These are phyloP conservation scores for Xylocampa areola DNA, from an alignment of 2,888 invertebrate genomes.

Conservation along the genomic window DNA sequence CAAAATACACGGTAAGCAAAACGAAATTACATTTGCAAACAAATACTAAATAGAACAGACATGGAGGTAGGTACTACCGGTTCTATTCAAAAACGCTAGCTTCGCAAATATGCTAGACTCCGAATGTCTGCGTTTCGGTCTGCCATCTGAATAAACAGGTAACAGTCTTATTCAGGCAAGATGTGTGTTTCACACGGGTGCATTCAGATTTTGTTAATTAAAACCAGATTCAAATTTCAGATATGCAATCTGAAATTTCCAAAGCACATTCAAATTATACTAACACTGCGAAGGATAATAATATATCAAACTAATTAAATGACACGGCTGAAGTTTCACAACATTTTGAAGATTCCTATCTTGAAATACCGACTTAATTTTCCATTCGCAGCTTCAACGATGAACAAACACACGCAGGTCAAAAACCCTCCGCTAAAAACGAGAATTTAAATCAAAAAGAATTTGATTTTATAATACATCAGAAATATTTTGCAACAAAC, in stretches of 20 bases:
- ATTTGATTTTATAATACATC: constrained; percentile 41
- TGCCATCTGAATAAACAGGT: constrained; percentile 59
- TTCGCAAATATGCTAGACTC: constrained; percentile 55
- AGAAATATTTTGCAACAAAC: constrained; percentile 33
- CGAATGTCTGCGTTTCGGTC: constrained; percentile 58
- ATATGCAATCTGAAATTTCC: constrained; percentile 42
- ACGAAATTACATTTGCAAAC: constrained; percentile 54
- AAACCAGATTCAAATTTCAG: constrained; percentile 50
- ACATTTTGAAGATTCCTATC: constrained; percentile 47
- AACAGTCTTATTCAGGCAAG: constrained; percentile 50
- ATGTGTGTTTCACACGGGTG: constrained; percentile 46
- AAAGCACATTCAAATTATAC: constrained; percentile 25
- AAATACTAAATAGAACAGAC: constrained; percentile 57
- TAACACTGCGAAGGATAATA: constrained; percentile 32
- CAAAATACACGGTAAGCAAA: constrained; percentile 39
- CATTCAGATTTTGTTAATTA: constrained; percentile 55
- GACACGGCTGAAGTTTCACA: constrained; percentile 46
- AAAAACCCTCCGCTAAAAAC: constrained; percentile 41
- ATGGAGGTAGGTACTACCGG: constrained; percentile 36
- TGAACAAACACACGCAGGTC: constrained; percentile 46
- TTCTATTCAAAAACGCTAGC: constrained; percentile 59
- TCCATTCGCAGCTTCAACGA: constrained; percentile 39
- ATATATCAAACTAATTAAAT: constrained; percentile 51
- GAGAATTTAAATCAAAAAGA: constrained; percentile 41
- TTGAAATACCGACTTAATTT: constrained; percentile 48